Evolutionary conservation across 2,797 vertebrate genomes (phyloP), one percentile per base, ranked within the genome.

Genomic region (Melanotaenia boesemani): DNA sequence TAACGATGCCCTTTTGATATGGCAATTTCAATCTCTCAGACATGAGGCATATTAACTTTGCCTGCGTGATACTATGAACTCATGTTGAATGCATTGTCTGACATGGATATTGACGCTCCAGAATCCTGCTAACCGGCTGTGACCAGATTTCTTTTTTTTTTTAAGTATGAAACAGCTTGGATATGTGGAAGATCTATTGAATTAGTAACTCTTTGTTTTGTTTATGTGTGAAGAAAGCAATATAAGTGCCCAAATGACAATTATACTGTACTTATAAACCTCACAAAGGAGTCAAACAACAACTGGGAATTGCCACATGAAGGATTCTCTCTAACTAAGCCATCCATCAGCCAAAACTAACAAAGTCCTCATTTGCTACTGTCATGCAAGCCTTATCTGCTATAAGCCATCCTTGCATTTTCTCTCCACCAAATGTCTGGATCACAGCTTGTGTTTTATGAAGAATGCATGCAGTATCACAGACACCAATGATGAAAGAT

Each of bases 321-420:
- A 34, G 44, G 63, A 75, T 81, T 74, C 70, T 79, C 76, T 41
- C 32, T 50, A 68, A 78, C 44, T 54, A 50, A 81, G 54, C n/a
- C 41, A 30, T 78, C 39, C 50, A 77, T 80, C 76, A 77, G 83
- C 86, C 84, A 92, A 89, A 88, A 76, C 79, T 80, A 93, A 94
- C 87, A 93, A 75, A 86, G 36, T 57, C 34, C 70, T 72, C 1
- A 9, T 76, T 80, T 77, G 70, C 85, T 73, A 75, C 74, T 80
- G 80, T 79, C 65, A 78, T 64, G 26, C 57, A 65, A 71, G 65
- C 28, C 61, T 78, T 87, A 80, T 88, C 77, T 63, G 63, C 54
- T 76, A 67, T 54, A 30, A 80, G 36, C 62, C 46, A 72, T 84
- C 63, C 60, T 62, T 65, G 30, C 74, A 72, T 9, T 71, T 59